Evolutionary conservation across 2,888 invertebrate species (phyloP), one percentile per base, ranked within the genome.

Genomic region (Morpho achilles): DNA sequence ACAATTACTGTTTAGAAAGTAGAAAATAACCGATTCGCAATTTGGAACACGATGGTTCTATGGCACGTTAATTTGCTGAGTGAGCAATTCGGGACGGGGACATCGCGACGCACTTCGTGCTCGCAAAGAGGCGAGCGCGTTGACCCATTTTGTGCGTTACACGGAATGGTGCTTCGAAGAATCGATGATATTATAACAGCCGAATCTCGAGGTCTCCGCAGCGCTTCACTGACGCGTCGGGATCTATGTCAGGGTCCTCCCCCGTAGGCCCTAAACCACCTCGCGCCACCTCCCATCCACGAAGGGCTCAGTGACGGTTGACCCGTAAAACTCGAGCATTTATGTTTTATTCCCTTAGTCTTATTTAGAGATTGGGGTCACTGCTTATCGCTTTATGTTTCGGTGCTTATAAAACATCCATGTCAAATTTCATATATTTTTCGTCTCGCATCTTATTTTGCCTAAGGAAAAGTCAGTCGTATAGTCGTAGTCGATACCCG

Each of bases 191-290:
- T 79, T 66, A 66, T 69, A 82, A 78, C 80, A 82, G 75, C 82
- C 84, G 80, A 87, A 84, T 85, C 80, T 83, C 82, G 82, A 84
- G 86, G 84, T 79, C 85, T 82, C 78, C 75, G 73, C 78, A 67
- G 76, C 78, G 81, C 76, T 82, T 77, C 80, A 77, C 83, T 85
- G 87, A 88, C 85, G 84, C 80, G 81, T 81, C 78, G 73, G 81
- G 84, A 88, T 88, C 87, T 87, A 84, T 89, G 90, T 90, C 90
- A 89, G 85, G 89, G 90, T 86, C 79, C 82, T 79, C 81, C 83
- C 82, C 82, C 77, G 73, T 74, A 73, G 72, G 77, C 84, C 86
- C 80, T 82, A 72, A 84, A 76, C 85, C 79, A 83, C 73, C 73
- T 70, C 64, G 10, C 63, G 63, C 63, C 64, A 67, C 79, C 79